These are phyloP conservation scores for Salvelinus namaycush DNA, from an alignment of 2,113 vertebrate genomes.

Conservation along the genomic window DNA sequence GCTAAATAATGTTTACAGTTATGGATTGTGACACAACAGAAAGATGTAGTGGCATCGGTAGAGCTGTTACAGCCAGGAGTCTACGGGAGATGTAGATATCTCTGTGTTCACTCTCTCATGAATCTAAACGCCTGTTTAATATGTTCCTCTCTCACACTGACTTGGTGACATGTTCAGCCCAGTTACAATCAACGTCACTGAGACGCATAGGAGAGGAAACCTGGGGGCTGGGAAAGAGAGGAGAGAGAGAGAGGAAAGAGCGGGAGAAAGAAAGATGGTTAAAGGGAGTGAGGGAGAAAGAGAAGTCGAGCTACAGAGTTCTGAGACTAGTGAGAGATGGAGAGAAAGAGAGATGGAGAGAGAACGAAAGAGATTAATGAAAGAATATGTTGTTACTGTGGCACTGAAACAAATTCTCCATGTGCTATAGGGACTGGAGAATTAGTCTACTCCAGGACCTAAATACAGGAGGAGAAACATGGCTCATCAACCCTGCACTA, in stretches of 20 bases:
- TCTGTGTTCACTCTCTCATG: constrained; percentile 40
- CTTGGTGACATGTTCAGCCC: constrained; percentile 54
- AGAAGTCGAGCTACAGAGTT: background rate
- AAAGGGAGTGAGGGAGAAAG: constrained; percentile 8
- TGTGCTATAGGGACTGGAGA: constrained; percentile 18
- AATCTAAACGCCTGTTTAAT: constrained; percentile 64
- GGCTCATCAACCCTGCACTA: background rate
- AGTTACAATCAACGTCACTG: constrained; percentile 61
- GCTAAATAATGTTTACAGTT: constrained; percentile 47
- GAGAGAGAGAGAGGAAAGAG: constrained; percentile 16
- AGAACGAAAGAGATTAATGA: constrained; percentile 10
- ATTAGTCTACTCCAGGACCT: constrained; percentile 36
- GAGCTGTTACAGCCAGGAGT: constrained; percentile 5
- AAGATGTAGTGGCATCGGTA: constrained; percentile 15
- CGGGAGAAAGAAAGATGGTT: background rate
- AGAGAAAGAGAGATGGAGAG: constrained; percentile 7
- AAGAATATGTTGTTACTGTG: constrained; percentile 29
- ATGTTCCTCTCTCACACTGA: constrained; percentile 56
- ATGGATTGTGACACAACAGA: constrained; percentile 49
- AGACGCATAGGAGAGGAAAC: constrained; percentile 26
- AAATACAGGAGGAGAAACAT: constrained; percentile 6
- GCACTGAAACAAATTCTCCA: constrained; percentile 27
- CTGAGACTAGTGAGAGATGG: background rate
- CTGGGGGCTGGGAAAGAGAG: constrained; percentile 17
- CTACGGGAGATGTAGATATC: constrained; percentile 32